These are phyloP conservation scores for Olivierus martensii DNA, from an alignment of 1,140 invertebrate species.

Conservation along the genomic window DNA sequence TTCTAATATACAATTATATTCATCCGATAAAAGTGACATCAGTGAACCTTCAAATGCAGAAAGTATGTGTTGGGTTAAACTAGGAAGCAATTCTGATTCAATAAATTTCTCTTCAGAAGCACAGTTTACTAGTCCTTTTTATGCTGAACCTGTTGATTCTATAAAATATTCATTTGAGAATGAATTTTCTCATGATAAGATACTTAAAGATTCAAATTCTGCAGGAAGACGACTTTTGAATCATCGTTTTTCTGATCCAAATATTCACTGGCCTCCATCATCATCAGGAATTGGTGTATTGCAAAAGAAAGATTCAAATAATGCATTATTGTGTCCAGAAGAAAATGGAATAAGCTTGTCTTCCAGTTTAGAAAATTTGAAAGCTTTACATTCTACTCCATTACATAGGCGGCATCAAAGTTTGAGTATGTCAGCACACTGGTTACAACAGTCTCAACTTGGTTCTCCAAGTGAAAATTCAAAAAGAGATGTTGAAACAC, in stretches of 20 bases:
- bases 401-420: slow-evolving; percentile 35
- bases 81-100: neutral
- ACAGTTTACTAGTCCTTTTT: slow-evolving; percentile 67
- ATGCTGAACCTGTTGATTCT: slow-evolving; percentile 80
- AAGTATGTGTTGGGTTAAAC: neutral
- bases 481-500: slow-evolving; percentile 13
- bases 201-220: neutral
- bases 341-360: slow-evolving; percentile 11
- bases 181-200: neutral
- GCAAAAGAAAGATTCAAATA: slow-evolving; percentile 4
- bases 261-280: slow-evolving; percentile 30
- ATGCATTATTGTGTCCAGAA: slow-evolving; percentile 3
- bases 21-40: no score
- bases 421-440: slow-evolving; percentile 1
- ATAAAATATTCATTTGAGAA: slow-evolving; percentile 27
- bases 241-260: slow-evolving; percentile 47
- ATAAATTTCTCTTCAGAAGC: no score
- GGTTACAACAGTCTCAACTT: slow-evolving; percentile 10
- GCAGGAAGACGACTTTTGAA: slow-evolving; percentile 24
- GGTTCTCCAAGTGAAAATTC: neutral
- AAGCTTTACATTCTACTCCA: slow-evolving; percentile 25
- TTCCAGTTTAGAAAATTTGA: slow-evolving; percentile 19
- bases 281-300: slow-evolving; percentile 2
- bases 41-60: no score
- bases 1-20: no score